Base-by-base conservation (phyloP, 2,113 vertebrate genomes). In the Platysteira castanea region DNA sequence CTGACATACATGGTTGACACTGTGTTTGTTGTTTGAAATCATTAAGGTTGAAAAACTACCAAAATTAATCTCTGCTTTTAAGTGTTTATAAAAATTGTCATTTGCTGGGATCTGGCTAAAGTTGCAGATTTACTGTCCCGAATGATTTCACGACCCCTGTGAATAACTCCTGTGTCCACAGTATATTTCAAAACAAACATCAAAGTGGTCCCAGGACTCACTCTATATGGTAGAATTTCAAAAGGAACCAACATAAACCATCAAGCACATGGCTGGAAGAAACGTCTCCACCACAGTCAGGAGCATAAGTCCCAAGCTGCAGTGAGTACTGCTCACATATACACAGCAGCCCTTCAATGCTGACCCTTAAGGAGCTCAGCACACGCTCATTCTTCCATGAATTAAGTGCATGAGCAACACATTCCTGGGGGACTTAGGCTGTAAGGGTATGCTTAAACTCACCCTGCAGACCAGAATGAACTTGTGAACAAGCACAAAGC, bases 401-500 rank as follows among this genome's bases (percentile, higher is more conserved):
- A 87, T 60, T 57, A 75, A 87, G 44, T 68, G 28, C 77, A 89
- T 15, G 13, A 94, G 39, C 52, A 84, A 78, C 26, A 64, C 80
- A 90, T 93, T 96, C 84, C 61, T 87, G 53, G n/a, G 41, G 16
- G 89, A 59, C 23, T 95, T 94, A 79, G 0, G 7, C 26, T 70
- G 60, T 64, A 82, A 75, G 60, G 41, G 44, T 63, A 70, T 42
- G 44, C 60, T 91, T 82, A 82, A 92, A 91, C n/a, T 79, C 83
- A 68, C 33, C 33, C 60, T 50, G 70, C 49, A 59, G 53, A 76
- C 26, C 83, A 95, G n/a, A 87, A 91, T 75, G n/a, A 76, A 53
- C 44, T 76, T 65, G 37, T 35, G 91, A 84, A 84, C 31, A 50
- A 94, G 74, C 67, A 92, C 57, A 68, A 87, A 89, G 73, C 73